Percentiles rank a stretch among this genome's conserved stretches.
Evolutionary conservation across 2,888 invertebrate species (phyloP).

Genomic region (Pemphredon lugubris): DNA sequence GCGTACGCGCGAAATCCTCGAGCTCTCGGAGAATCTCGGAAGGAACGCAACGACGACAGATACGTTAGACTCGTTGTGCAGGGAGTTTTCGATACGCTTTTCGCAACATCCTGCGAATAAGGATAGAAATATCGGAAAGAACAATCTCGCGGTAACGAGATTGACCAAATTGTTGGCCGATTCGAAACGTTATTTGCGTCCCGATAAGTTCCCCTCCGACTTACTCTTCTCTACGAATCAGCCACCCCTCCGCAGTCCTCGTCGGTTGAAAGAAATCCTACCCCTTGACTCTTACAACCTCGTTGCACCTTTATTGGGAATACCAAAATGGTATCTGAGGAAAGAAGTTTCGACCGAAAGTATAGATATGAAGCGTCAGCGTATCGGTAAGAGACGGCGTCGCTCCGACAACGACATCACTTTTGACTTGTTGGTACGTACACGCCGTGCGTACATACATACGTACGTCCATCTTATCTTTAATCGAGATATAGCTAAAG

Average conservation of each 20-base stretch:
- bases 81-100: conserved; percentile 61
- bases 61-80: conserved; percentile 61
- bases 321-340: conserved; percentile 62
- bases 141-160: conserved; percentile 56
- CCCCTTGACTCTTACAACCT: conserved; percentile 70
- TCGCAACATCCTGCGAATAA: conserved; percentile 2
- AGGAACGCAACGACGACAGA: conserved; percentile 35
- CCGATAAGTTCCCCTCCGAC: conserved; percentile 65
- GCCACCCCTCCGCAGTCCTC: conserved; percentile 68
- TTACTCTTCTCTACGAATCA: conserved; percentile 71
- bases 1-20: conserved; percentile 48
- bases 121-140: conserved; percentile 21
- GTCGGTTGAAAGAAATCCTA: conserved; percentile 68
- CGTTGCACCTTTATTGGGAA: conserved; percentile 72
- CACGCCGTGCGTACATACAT: too few species aligned
- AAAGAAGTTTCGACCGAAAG: not conserved
- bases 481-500: too few species aligned
- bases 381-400: not conserved
- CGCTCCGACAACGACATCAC: not conserved
- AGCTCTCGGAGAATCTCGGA: conserved; percentile 44
- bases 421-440: too few species aligned
- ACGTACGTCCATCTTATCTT: too few species aligned
- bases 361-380: not conserved
- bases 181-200: conserved; percentile 71
- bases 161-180: conserved; percentile 72